Evolutionary conservation across 2,113 vertebrate species (phyloP).

Genomic region (Muntiacus reevesi): DNA sequence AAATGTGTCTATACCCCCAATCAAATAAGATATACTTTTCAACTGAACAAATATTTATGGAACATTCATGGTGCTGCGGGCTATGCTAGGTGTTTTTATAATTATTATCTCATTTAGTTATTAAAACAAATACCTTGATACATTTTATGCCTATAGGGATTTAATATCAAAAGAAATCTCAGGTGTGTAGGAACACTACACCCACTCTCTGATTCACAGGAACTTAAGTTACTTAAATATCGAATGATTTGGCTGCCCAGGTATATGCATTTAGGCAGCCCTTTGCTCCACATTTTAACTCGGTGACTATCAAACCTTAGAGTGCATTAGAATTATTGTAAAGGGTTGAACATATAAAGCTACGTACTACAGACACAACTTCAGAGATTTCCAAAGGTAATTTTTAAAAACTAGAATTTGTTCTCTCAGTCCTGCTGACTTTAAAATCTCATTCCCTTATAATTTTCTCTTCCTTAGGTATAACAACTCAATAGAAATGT

Average conservation of each 20-base stretch:
- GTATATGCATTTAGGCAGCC: not conserved
- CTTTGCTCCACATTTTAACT: not conserved
- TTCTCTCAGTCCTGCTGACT: not conserved
- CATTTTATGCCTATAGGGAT: not conserved
- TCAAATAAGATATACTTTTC: not conserved
- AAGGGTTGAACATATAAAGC: not conserved
- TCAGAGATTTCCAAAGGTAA: not conserved
- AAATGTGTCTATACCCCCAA: not conserved
- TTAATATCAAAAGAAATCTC: not conserved
- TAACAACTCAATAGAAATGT: not conserved
- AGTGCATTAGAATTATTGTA: not conserved
- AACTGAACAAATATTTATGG: not conserved
- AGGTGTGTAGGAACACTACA: not conserved
- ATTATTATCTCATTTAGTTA: not conserved
- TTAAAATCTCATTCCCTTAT: not conserved
- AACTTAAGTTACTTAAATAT: not conserved
- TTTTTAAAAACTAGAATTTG: not conserved
- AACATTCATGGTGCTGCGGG: not conserved
- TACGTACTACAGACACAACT: not conserved
- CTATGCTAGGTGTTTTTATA: not conserved
- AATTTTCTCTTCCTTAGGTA: not conserved
- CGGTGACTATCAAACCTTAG: not conserved
- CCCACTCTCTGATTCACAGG: not conserved
- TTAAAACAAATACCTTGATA: not conserved
- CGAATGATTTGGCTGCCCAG: too few relatives aligned